Evolutionary conservation across 2,888 invertebrate genomes (phyloP).

Genomic region (Caenorhabditis uteleia): DNA sequence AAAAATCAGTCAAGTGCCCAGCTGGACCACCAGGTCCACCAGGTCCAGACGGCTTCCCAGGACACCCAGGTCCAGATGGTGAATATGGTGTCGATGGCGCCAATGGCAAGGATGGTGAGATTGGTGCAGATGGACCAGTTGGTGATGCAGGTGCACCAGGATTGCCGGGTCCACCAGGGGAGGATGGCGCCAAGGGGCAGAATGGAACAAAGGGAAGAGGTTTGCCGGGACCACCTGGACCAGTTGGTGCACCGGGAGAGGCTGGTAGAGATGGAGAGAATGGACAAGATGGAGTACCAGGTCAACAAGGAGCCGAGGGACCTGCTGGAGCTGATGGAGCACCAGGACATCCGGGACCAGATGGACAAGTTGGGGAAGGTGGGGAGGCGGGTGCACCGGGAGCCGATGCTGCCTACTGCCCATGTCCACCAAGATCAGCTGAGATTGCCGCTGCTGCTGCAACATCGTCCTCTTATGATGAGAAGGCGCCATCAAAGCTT

Average conservation of each 20-base stretch:
- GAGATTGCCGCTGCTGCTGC: slow-evolving; percentile 25
- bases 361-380: slow-evolving; percentile 15
- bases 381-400: slow-evolving; percentile 33
- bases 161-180: slow-evolving; percentile 36
- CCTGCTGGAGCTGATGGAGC: slow-evolving; percentile 24
- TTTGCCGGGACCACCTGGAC: slow-evolving; percentile 28
- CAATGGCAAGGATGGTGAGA: slow-evolving; percentile 31
- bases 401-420: slow-evolving; percentile 35
- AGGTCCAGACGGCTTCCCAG: slow-evolving; percentile 33
- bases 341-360: slow-evolving; percentile 31
- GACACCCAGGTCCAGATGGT: slow-evolving; percentile 36
- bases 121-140: slow-evolving; percentile 21
- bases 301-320: slow-evolving; percentile 29
- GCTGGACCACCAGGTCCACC: slow-evolving; percentile 40
- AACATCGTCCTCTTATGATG: too few relatives aligned
- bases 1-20: slow-evolving; percentile 33
- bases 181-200: slow-evolving; percentile 22
- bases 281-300: slow-evolving; percentile 36
- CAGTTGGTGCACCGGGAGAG: slow-evolving; percentile 21
- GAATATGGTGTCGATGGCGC: slow-evolving; percentile 27
- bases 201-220: slow-evolving; percentile 32
- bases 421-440: slow-evolving; percentile 32
- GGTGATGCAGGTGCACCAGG: slow-evolving; percentile 34
- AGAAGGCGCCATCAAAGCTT: slow-evolving; percentile 22
- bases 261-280: slow-evolving; percentile 33